A percentile compares a stretch with the other conserved stretches of the same genome.
Conservation (phyloP, 1,140 invertebrate genomes). For the Magallana ariakensis region DNA sequence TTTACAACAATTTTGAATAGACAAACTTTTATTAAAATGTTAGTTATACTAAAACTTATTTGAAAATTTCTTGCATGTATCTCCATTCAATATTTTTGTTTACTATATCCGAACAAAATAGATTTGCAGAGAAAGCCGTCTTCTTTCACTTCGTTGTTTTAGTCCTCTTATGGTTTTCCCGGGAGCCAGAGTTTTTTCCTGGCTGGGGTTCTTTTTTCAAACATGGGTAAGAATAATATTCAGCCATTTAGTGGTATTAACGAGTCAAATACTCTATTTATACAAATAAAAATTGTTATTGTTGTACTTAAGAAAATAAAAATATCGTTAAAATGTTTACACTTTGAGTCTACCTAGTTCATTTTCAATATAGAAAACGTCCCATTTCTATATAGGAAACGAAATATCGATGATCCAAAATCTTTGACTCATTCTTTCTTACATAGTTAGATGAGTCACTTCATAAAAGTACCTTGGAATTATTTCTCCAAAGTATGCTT, state of each 20-base stretch:
- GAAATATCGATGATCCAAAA: background rate
- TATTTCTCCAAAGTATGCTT: no score
- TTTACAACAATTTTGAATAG: background rate
- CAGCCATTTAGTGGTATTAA: background rate
- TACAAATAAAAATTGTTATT: background rate
- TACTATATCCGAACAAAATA: conserved; percentile 49
- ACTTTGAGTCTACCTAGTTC: conserved; percentile 8
- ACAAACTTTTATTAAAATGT: background rate
- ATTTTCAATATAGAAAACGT: background rate
- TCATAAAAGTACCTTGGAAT: no score
- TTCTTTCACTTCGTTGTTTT: conserved; percentile 88
- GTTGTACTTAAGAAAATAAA: no score
- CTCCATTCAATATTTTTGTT: no score
- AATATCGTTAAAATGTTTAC: no score
- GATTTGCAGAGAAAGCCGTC: conserved; percentile 87
- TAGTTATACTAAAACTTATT: background rate
- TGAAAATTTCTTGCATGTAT: background rate
- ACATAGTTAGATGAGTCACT: no score
- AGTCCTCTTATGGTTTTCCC: conserved; percentile 92
- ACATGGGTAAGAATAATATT: conserved; percentile 57
- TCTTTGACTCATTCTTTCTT: background rate
- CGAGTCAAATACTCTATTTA: background rate
- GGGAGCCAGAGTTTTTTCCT: conserved; percentile 89
- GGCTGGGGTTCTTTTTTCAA: conserved; percentile 84
- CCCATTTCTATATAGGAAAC: background rate